phyloP scores from a whole-genome alignment of 2,113 vertebrate genomes.

The Sapayoa aenigma region DNA sequence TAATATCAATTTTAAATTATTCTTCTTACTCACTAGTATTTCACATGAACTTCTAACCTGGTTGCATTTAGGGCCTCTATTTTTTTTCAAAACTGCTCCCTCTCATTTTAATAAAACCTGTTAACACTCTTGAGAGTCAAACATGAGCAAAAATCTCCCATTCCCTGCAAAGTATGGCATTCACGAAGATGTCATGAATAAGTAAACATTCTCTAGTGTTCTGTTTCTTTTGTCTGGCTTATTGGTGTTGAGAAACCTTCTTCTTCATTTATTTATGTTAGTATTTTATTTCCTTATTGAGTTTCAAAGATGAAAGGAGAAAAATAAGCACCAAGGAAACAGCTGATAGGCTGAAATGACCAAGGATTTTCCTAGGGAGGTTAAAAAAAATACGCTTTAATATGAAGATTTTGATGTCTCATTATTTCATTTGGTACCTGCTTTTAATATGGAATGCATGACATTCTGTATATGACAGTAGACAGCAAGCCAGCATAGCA shows the following conservation, averaged over 20 bases:
- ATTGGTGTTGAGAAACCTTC: constrained; percentile 62
- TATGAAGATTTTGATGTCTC: not conserved
- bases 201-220: constrained; percentile 71
- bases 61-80: not conserved
- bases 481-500: not conserved
- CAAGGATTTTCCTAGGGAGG: not conserved
- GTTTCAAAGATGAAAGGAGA: constrained; percentile 71
- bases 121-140: not conserved
- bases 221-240: constrained; percentile 75
- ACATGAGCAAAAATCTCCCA: constrained; percentile 24
- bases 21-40: not conserved
- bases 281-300: constrained; percentile 73
- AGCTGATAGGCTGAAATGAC: constrained; percentile 18
- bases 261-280: constrained; percentile 79
- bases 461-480: not conserved
- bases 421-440: not conserved
- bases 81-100: not conserved
- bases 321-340: constrained; percentile 42
- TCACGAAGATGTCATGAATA: constrained; percentile 73
- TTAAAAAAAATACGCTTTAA: not conserved
- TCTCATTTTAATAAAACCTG: constrained; percentile 13
- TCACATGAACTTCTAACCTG: constrained; percentile 5
- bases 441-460: not conserved
- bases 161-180: constrained; percentile 37
- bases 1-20: not conserved